These are phyloP conservation scores for Trichopria drosophilae DNA, from an alignment of 2,888 invertebrate species.

Conservation along the genomic window DNA sequence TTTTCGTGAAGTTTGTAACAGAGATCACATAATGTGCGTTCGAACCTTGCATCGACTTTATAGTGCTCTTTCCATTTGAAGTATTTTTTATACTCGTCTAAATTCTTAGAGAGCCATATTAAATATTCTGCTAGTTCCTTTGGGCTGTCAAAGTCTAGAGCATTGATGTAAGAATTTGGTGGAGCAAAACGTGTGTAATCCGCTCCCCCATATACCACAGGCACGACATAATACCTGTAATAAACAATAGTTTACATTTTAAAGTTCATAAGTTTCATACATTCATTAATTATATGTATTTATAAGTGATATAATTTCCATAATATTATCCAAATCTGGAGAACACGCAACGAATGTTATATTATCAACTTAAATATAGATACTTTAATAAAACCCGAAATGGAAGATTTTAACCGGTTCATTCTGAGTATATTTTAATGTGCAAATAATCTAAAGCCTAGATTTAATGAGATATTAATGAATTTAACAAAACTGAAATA, in stretches of 20 bases:
- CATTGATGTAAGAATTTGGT: conserved; percentile 68
- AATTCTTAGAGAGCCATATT: conserved; percentile 60
- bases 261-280: not conserved
- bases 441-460: too few species aligned
- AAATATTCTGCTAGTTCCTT: conserved; percentile 65
- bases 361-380: too few species aligned
- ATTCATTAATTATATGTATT: too few species aligned
- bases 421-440: too few species aligned
- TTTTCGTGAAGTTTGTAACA: conserved; percentile 60
- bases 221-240: conserved; percentile 61
- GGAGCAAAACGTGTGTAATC: conserved; percentile 66
- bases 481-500: too few species aligned
- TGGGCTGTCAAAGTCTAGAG: conserved; percentile 64
- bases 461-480: too few species aligned
- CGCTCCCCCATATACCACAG: conserved; percentile 71
- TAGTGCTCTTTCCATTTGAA: conserved; percentile 68
- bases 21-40: conserved; percentile 63
- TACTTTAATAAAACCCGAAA: too few species aligned
- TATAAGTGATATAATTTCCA: too few species aligned
- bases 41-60: conserved; percentile 60
- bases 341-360: too few species aligned
- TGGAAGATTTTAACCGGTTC: too few species aligned
- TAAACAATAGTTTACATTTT: conserved; percentile 9
- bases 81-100: conserved; percentile 65
- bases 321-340: too few species aligned